Evolutionary conservation across 1,140 invertebrate species (phyloP).

Genomic region (Spodoptera frugiperda): DNA sequence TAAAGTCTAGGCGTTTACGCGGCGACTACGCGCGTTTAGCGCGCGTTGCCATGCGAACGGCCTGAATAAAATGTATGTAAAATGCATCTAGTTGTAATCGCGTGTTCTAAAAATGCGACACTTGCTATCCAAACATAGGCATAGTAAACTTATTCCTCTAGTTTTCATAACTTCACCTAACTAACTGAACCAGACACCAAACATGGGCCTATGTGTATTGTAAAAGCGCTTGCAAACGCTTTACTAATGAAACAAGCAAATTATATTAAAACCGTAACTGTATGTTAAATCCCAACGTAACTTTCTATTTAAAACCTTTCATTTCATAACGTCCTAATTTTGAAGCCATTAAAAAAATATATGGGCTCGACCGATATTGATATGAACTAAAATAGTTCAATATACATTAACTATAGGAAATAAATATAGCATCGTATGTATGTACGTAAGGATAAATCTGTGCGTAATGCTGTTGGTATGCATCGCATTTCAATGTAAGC

Average conservation of each 20-base stretch:
- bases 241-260: not conserved
- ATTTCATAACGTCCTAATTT: not conserved
- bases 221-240: too few relatives aligned
- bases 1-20: too few relatives aligned
- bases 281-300: not conserved
- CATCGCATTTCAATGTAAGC: slow-evolving; percentile 1
- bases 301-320: not conserved
- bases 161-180: too few relatives aligned
- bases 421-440: slow-evolving; percentile 6
- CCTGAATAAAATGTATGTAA: too few relatives aligned
- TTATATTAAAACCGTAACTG: not conserved
- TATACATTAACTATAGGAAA: slow-evolving; percentile 10
- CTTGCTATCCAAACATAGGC: too few relatives aligned
- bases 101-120: too few relatives aligned
- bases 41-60: too few relatives aligned
- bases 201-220: too few relatives aligned
- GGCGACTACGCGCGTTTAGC: too few relatives aligned
- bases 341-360: not conserved
- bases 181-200: too few relatives aligned
- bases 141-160: too few relatives aligned
- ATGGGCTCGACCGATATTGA: not conserved
- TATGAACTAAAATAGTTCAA: slow-evolving; percentile 17
- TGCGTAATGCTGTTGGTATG: not conserved
- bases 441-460: not conserved
- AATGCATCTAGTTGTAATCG: too few relatives aligned